phyloP scores from a whole-genome alignment of 2,888 invertebrate species.

The Cantharis nigra region DNA sequence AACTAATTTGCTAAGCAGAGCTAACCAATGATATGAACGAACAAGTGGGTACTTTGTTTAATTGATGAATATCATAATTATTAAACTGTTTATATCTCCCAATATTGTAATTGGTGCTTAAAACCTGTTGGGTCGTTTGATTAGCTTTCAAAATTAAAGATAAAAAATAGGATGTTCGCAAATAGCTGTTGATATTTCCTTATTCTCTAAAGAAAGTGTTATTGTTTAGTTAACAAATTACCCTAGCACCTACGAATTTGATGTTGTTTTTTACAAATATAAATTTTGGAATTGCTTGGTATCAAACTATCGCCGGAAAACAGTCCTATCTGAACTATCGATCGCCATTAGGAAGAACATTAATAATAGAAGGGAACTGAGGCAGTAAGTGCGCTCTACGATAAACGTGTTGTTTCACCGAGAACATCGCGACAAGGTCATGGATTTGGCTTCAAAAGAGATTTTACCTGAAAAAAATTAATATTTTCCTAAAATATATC shows the following conservation, averaged over 20 bases:
- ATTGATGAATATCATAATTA: too few species aligned
- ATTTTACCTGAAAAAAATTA: too few species aligned
- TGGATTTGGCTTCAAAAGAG: too few species aligned
- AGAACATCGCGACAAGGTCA: too few species aligned
- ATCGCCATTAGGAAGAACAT: constrained; percentile 31
- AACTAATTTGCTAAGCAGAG: too few species aligned
- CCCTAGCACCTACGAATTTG: neutral
- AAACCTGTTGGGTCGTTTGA: neutral
- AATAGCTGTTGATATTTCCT: neutral
- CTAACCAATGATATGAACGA: too few species aligned
- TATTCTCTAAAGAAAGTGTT: neutral
- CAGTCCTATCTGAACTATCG: constrained; percentile 28
- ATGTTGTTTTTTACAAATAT: neutral
- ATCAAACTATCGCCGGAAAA: constrained; percentile 27
- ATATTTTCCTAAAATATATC: too few species aligned
- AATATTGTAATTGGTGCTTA: neutral
- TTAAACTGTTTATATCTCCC: too few species aligned
- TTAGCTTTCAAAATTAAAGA: neutral
- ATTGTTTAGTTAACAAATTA: neutral
- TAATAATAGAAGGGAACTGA: constrained; percentile 30
- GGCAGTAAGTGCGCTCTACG: constrained; percentile 31
- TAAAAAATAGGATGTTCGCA: neutral
- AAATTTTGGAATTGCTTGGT: constrained; percentile 12
- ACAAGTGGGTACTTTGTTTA: too few species aligned
- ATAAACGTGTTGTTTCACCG: constrained; percentile 30